Base-by-base conservation (phyloP, 2,888 invertebrate genomes). In the Biston stratarius region DNA sequence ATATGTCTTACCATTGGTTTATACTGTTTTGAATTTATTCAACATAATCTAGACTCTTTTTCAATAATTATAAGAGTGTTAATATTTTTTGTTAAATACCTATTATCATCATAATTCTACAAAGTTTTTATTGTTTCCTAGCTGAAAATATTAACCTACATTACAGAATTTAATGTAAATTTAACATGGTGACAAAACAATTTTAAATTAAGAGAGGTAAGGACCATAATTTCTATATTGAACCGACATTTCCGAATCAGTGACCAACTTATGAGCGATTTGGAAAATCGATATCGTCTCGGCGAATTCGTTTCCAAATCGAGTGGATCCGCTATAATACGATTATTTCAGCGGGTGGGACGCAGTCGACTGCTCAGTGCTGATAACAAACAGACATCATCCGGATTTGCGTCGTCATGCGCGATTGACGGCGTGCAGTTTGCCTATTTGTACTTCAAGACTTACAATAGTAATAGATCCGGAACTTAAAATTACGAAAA, bases 301-400 rank as follows among this genome's bases (percentile, higher is more conserved):
- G 56, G 45, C 61, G 58, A 56, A 64, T 67, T 63, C 75, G 74
- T 78, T 79, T 82, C 72, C 74, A 85, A 90, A 89, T 88, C 81
- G 86, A 84, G 81, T 82, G 83, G 78, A 82, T 80, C 79, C 82
- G 85, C 85, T 88, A 87, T 90, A 90, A 92, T 85, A 80, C 86
- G 90, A 92, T 91, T 90, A 90, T 79, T 80, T 77, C 74, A 60
- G 78, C 77, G 80, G 78, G 79, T 79, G 79, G 83, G 86, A 88
- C 58, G 75, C 91, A 85, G 85, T 81, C 87, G 90, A 89, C 86
- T 94, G 94, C 92, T 85, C 88, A 85, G 81, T 83, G 88, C 92
- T 90, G 94, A 94, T 94, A 94, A 94, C 92, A 92, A 90, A 92
- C 91, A 92, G 89, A 90, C 90, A 91, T 91, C 89, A 94, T 91